These are phyloP conservation scores for Dufourea novaeangliae DNA, from an alignment of 1,140 invertebrate species.

Conservation along the genomic window DNA sequence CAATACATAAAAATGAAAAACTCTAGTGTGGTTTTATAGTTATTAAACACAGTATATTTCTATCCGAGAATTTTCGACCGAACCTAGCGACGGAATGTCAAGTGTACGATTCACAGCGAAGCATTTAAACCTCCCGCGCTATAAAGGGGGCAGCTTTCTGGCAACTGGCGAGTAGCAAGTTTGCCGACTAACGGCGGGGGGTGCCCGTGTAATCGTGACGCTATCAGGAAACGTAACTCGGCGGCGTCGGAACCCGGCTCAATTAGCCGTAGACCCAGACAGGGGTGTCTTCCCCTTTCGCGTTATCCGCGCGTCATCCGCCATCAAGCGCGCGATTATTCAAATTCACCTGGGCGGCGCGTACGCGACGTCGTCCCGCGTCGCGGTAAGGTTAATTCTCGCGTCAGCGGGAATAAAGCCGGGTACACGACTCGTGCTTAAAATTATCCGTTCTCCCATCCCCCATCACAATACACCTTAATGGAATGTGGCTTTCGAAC, in stretches of 20 bases:
- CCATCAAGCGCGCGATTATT: conserved; percentile 18
- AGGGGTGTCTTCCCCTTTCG: neutral
- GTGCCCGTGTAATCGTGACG: conserved; percentile 22
- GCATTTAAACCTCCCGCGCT: conserved; percentile 18
- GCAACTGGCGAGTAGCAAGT: neutral
- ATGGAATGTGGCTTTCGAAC: neutral
- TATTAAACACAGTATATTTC: too few species aligned
- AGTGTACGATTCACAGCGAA: neutral
- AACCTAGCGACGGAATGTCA: neutral
- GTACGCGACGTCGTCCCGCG: neutral
- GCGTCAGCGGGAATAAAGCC: conserved; percentile 14
- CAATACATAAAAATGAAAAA: too few species aligned
- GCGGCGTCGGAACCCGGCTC: neutral
- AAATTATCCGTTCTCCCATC: conserved; percentile 7
- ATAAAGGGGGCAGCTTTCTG: neutral
- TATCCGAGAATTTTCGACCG: neutral
- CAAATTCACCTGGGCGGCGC: conserved; percentile 15
- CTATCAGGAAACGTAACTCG: conserved; percentile 1
- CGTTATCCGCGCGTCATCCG: conserved; percentile 1
- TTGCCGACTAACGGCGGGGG: conserved; percentile 9
- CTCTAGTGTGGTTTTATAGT: too few species aligned
- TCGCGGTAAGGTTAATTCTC: conserved; percentile 22
- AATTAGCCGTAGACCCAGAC: neutral
- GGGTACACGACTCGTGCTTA: conserved; percentile 27
- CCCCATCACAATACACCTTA: neutral